Evolutionary conservation across 1,140 invertebrate species (phyloP).

Genomic region (Galleria mellonella): DNA sequence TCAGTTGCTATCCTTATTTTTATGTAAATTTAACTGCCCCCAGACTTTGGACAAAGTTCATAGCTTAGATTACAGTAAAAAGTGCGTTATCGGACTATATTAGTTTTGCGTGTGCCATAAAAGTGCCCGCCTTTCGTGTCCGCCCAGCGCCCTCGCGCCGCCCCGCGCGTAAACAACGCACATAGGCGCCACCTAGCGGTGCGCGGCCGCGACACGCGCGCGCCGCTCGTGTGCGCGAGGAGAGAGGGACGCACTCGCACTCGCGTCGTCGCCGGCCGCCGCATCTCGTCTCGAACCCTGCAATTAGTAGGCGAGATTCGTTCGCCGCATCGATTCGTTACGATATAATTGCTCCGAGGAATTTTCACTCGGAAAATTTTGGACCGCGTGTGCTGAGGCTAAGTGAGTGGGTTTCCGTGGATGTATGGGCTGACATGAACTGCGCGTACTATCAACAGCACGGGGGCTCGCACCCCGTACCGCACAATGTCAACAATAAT

Average conservation of each 20-base stretch:
- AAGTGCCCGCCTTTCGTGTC: conserved; percentile 42
- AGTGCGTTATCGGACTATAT: conserved; percentile 15
- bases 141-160: conserved; percentile 51
- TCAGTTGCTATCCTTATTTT: no score
- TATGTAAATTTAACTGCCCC: no score
- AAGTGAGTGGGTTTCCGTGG: conserved; percentile 8
- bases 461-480: conserved; percentile 52
- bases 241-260: conserved; percentile 3
- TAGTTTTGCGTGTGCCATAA: conserved; percentile 15
- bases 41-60: conserved; percentile 2
- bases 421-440: conserved; percentile 55
- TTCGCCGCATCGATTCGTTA: conserved; percentile 66
- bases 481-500: conserved; percentile 57
- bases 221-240: neutral
- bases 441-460: conserved; percentile 66
- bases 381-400: conserved; percentile 28
- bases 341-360: conserved; percentile 56
- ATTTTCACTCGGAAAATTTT: conserved; percentile 45
- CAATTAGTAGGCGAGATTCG: conserved; percentile 72
- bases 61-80: conserved; percentile 27
- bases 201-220: conserved; percentile 30
- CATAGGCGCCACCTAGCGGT: conserved; percentile 17
- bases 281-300: conserved; percentile 34
- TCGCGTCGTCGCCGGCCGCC: conserved; percentile 24
- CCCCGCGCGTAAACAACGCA: conserved; percentile 54